Base-by-base conservation (phyloP, 1,140 invertebrate species). In the Lordiphosa clarofinis region DNA sequence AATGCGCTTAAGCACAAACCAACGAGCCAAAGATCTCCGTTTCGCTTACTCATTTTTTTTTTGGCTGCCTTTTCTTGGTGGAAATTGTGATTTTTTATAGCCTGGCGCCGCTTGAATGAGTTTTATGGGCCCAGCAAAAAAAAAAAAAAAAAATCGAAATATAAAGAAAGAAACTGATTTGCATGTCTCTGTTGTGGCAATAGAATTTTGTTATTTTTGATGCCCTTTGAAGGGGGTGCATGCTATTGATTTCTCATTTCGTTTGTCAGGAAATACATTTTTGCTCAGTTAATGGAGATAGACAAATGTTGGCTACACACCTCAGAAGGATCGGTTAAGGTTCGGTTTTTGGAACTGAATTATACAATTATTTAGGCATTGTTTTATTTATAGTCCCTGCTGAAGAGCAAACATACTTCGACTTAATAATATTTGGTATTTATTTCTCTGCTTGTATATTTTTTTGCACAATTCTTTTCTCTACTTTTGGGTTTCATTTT, bases 101-200 rank as follows among this genome's bases (percentile, higher is more conserved):
- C 73, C 67, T 76, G 78, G 78, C 73, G 76, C 76, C 78, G 78
- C 78, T 86, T 70, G 46, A 82, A 82, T 82, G 78, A 82, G 78
- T 82, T 82, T 82, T 84, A 82, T 82, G 78, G 50, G 55, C 52
- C 60, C 53, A 63, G 56, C 49, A 39, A 54, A 69, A 61, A 50
- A 52, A 42, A 15, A 15, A 46, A 43, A 37, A 12, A 54, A 56
- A 57, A n/a, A 19, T 19, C 31, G 31, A 52, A 33, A 44, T 35
- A 21, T 40, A 56, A 55, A 56, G 31, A 53, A 66, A 9, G 48
- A 71, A 70, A 63, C 71, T 84, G 73, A 82, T 84, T 82, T 82
- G 76, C 78, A 84, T 76, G 59, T 52, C 49, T 72, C 13, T 15
- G 38, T 43, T 65, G 53, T 36, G 39, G 56, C 43, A 40, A 68